A percentile compares a stretch with the other conserved stretches of the same genome.
Evolutionary conservation across 2,888 invertebrate species (phyloP).

Genomic region (Andricus curvator): DNA sequence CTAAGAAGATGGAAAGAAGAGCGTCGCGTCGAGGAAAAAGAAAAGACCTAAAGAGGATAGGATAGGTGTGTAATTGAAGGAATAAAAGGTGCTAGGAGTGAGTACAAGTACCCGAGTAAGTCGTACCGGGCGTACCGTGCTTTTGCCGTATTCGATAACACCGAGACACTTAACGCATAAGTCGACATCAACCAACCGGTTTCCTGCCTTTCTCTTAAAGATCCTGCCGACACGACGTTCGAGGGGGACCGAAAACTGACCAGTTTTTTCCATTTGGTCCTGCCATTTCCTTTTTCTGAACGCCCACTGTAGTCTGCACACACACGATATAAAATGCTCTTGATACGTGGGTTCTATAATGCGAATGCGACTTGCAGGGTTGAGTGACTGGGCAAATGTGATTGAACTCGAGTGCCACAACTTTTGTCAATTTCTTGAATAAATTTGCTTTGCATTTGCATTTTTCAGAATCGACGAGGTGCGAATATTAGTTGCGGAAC

Average conservation of each 20-base stretch:
- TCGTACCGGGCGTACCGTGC: not conserved
- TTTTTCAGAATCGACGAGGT: not conserved
- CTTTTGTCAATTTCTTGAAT: not conserved
- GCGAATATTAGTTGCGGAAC: not conserved
- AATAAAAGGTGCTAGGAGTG: constrained; percentile 25
- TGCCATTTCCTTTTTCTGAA: constrained; percentile 26
- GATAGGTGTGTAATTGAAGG: constrained; percentile 33
- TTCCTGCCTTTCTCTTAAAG: constrained; percentile 30
- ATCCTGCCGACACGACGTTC: constrained; percentile 8
- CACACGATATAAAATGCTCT: not conserved
- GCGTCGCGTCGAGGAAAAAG: not conserved
- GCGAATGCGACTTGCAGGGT: not conserved
- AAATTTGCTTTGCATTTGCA: not conserved
- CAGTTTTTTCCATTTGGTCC: constrained; percentile 24
- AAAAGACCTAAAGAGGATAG: not conserved
- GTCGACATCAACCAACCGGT: constrained; percentile 32
- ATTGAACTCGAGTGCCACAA: not conserved
- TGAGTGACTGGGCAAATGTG: not conserved
- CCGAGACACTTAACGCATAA: constrained; percentile 9
- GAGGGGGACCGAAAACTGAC: constrained; percentile 24
- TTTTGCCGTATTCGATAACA: constrained; percentile 9
- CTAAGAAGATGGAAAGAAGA: constrained; percentile 22
- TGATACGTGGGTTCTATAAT: not conserved
- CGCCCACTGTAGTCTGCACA: constrained; percentile 5
- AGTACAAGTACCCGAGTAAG: constrained; percentile 22